Evolutionary conservation across 2,113 vertebrate species (phyloP).

Genomic region (Balaenoptera acutorostrata): DNA sequence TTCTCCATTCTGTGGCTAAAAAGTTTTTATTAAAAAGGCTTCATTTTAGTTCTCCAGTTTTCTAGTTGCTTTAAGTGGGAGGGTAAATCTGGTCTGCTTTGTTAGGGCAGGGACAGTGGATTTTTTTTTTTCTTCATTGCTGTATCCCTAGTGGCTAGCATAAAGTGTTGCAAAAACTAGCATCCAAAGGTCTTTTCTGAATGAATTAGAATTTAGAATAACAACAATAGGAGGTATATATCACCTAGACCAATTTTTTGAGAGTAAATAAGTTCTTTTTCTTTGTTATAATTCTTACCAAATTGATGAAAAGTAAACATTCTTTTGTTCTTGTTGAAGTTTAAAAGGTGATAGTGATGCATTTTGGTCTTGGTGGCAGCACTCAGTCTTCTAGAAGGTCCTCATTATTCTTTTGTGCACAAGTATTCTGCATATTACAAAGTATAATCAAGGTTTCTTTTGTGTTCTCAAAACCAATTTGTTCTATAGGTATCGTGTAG

Average conservation of each 20-base stretch:
- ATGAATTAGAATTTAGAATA: not conserved
- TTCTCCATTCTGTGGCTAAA: not conserved
- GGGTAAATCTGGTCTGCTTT: not conserved
- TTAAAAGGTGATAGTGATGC: not conserved
- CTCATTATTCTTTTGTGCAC: not conserved
- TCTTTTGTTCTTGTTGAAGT: not conserved
- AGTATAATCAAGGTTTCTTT: not conserved
- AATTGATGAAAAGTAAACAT: not conserved
- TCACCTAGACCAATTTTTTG: not conserved
- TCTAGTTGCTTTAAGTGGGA: not conserved
- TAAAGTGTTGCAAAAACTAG: not conserved
- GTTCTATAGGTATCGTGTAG: not conserved
- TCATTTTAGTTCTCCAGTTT: constrained; percentile 1
- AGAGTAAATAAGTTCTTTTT: not conserved
- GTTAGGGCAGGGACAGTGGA: not conserved
- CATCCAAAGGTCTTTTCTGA: not conserved
- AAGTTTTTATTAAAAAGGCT: not conserved
- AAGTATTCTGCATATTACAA: not conserved
- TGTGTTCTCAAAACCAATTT: not conserved
- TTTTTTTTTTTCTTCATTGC: not conserved
- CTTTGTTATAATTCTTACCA: not conserved
- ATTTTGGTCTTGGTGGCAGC: not conserved
- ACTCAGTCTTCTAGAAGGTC: not conserved
- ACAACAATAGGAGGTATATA: not conserved
- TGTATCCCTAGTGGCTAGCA: not conserved